These are phyloP conservation scores for Sympetrum striolatum DNA, from an alignment of 2,888 invertebrate genomes.

Conservation along the genomic window DNA sequence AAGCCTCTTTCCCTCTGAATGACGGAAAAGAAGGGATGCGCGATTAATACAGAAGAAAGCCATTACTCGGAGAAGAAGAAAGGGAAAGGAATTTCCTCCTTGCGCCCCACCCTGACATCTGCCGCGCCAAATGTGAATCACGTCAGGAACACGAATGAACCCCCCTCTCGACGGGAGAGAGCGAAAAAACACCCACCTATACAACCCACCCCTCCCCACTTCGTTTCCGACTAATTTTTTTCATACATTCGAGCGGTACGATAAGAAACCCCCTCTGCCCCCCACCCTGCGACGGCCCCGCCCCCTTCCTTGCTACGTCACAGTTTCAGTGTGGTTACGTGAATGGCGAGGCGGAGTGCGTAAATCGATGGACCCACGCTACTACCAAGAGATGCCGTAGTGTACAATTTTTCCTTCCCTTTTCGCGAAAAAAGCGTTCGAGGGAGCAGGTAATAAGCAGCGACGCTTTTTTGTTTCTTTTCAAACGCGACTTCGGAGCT, in stretches of 20 bases:
- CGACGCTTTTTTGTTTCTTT: not conserved
- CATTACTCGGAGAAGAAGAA: conserved; percentile 15
- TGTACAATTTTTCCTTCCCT: not conserved
- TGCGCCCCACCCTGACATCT: conserved; percentile 16
- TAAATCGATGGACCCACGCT: conserved; percentile 30
- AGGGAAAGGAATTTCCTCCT: conserved; percentile 15
- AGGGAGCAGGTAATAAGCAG: not conserved
- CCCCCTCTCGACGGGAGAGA: not conserved
- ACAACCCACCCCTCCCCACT: not conserved
- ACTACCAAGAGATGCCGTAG: not conserved
- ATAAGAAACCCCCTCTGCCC: not conserved
- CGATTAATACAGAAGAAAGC: conserved; percentile 26
- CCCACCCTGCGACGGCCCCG: not conserved
- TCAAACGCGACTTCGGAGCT: not conserved
- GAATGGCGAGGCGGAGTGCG: conserved; percentile 27
- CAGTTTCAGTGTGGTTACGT: conserved; percentile 30
- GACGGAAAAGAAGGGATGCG: not conserved
- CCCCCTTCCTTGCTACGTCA: conserved; percentile 23
- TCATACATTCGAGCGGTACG: not conserved
- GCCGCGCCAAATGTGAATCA: conserved; percentile 33
- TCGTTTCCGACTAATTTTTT: not conserved
- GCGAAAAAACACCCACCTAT: not conserved
- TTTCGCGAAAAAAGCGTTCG: not conserved
- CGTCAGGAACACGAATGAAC: not conserved
- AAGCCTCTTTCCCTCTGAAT: not conserved